Percentiles rank a stretch among this genome's conserved stretches.
Conservation (phyloP, 2,888 invertebrate species). For the Coenonympha arcania region DNA sequence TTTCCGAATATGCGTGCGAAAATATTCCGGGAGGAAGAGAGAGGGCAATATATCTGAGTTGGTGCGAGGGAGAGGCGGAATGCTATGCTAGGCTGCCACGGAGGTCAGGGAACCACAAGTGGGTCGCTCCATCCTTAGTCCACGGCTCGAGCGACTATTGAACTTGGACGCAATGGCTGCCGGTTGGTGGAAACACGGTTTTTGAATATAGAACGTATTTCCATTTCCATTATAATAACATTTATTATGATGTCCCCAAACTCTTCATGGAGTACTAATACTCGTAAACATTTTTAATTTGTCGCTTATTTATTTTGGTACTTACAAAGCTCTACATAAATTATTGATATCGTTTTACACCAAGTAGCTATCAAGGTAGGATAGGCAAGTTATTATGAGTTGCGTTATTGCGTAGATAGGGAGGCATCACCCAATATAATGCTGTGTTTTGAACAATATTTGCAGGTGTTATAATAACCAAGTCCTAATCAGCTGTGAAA, state of each 20-base stretch:
- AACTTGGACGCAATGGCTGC: constrained; percentile 59
- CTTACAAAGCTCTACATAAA: no score
- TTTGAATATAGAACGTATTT: constrained; percentile 51
- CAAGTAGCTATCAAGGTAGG: no score
- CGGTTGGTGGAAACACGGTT: constrained; percentile 59
- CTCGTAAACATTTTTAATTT: no score
- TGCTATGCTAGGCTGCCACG: constrained; percentile 59
- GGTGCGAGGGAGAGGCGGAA: constrained; percentile 42
- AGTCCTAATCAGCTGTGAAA: no score
- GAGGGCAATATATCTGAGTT: constrained; percentile 32
- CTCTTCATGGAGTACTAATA: no score
- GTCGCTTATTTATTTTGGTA: no score
- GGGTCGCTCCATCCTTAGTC: constrained; percentile 71
- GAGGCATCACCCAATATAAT: no score
- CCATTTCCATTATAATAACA: constrained; percentile 31
- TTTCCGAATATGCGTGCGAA: constrained; percentile 67
- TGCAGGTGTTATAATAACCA: no score
- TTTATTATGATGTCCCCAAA: constrained; percentile 28
- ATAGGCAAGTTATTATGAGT: no score
- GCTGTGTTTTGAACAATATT: no score
- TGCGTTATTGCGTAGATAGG: no score
- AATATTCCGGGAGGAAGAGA: constrained; percentile 69
- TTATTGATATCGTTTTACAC: no score
- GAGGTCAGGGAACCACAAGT: constrained; percentile 74
- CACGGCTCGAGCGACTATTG: constrained; percentile 57